Evolutionary conservation across 2,113 vertebrate genomes (phyloP).

Genomic region (Macquaria ambigua): DNA sequence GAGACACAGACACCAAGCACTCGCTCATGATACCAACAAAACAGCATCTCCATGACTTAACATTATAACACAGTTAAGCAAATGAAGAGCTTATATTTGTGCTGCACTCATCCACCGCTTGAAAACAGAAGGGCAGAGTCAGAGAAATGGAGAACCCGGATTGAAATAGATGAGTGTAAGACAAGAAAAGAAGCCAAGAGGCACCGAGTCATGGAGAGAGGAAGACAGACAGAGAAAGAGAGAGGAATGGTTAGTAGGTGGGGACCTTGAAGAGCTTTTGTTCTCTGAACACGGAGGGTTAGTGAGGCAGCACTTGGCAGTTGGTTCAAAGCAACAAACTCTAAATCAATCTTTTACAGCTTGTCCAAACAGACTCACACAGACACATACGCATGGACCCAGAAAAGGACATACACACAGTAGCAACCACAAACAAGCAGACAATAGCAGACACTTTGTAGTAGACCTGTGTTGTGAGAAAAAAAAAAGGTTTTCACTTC

Average conservation of each 20-base stretch:
- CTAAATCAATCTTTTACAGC: slow-evolving; percentile 81
- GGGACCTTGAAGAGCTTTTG: slow-evolving; percentile 73
- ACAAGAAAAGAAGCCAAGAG: slow-evolving; percentile 59
- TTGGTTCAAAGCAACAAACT: slow-evolving; percentile 76
- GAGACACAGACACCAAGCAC: slow-evolving; percentile 10
- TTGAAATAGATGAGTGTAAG: slow-evolving; percentile 71
- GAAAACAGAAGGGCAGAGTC: slow-evolving; percentile 57
- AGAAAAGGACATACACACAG: slow-evolving; percentile 33
- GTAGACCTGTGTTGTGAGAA: slow-evolving; percentile 47
- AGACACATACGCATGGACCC: slow-evolving; percentile 13
- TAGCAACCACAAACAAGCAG: slow-evolving; percentile 35
- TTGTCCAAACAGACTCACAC: slow-evolving; percentile 67
- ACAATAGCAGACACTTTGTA: slow-evolving; percentile 47
- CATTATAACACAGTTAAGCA: slow-evolving; percentile 42
- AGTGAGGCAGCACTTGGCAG: slow-evolving; percentile 76
- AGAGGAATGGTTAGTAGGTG: slow-evolving; percentile 65
- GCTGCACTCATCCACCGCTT: slow-evolving; percentile 44
- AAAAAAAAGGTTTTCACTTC: slow-evolving; percentile 45
- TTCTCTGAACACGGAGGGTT: slow-evolving; percentile 66
- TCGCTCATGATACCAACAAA: slow-evolving; percentile 33
- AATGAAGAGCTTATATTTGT: slow-evolving; percentile 56
- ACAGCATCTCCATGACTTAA: slow-evolving; percentile 45
- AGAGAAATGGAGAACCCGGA: slow-evolving; percentile 56
- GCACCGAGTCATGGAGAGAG: slow-evolving; percentile 47
- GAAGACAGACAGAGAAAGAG: slow-evolving; percentile 48